These are phyloP conservation scores for Drosophila ironensis DNA, from an alignment of 1,140 invertebrate genomes.

Conservation along the genomic window DNA sequence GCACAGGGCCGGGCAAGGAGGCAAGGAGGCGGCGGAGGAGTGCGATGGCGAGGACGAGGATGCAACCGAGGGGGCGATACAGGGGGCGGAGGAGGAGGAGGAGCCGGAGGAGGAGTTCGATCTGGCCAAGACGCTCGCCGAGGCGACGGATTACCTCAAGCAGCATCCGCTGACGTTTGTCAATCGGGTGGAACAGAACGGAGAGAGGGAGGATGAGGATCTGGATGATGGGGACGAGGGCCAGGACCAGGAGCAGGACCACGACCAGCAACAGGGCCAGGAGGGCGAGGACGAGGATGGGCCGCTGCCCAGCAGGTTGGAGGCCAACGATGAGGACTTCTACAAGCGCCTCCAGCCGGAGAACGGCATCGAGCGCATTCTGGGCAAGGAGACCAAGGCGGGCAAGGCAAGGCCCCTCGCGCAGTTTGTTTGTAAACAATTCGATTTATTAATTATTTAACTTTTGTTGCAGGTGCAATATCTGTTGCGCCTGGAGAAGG, in stretches of 20 bases:
- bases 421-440: not conserved
- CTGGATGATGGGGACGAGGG: too few relatives aligned
- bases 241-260: too few relatives aligned
- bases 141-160: constrained; percentile 73
- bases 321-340: constrained; percentile 49
- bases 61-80: constrained; percentile 19
- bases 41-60: constrained; percentile 45
- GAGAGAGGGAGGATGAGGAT: constrained; percentile 54
- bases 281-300: too few relatives aligned
- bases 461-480: constrained; percentile 51
- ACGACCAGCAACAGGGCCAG: too few relatives aligned
- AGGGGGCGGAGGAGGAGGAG: constrained; percentile 42
- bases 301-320: constrained; percentile 10
- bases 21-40: too few relatives aligned
- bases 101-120: constrained; percentile 64
- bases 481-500: constrained; percentile 65
- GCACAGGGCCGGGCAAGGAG: too few relatives aligned
- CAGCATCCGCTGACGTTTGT: constrained; percentile 73
- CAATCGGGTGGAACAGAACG: constrained; percentile 54
- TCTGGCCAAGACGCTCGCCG: constrained; percentile 68
- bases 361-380: constrained; percentile 65
- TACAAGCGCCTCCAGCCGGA: constrained; percentile 57
- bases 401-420: constrained; percentile 66
- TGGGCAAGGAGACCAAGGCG: constrained; percentile 73
- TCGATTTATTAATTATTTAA: not conserved